Evolutionary conservation across 2,113 vertebrate genomes (phyloP), one percentile per base, ranked within the genome.

Genomic region (Phalacrocorax brasilianus): DNA sequence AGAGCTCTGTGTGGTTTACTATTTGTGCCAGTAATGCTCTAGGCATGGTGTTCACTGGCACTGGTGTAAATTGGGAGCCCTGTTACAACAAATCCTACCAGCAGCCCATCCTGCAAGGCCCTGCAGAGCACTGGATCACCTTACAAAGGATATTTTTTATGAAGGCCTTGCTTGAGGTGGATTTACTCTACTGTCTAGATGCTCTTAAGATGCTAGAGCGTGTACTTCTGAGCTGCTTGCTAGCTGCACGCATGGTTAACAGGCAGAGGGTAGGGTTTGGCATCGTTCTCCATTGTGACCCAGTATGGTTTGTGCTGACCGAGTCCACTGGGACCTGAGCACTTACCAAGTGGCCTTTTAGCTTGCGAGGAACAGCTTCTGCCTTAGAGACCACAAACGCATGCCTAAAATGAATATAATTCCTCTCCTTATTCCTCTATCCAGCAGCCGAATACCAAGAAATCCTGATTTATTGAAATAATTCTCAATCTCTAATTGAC

Each of bases 381-480:
- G 88, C 80, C 62, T 61, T 19, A 28, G 35, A 9, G 4, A 42
- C 65, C 45, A 12, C 49, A 53, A 67, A 70, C 0, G 0, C 52
- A 38, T 92, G 83, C 95, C 81, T 91, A 49, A 87, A 89, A 82
- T 95, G 65, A 91, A 79, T 96, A 14, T 70, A 91, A 91, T 96
- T 97, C 92, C 66, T 95, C 59, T 89, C 49, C 42, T 87, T 92
- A 88, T 89, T 91, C 73, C 80, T 87, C 11, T 65, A 76, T 58
- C 91, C 84, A 91, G 80, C 70, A 65, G 83, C 62, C 1, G 38
- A 95, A 94, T 95, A 91, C 94, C 95, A 91, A 89, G 91, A 81
- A 93, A 95, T 96, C 97, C 91, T 88, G 86, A 92, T 38, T 97
- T 94, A 95, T 47, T 95, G 27, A 93, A 95, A 85, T 82, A 92